Evolutionary conservation across 1,140 invertebrate genomes (phyloP).

Genomic region (Scaptodrosophila lebanonensis): DNA sequence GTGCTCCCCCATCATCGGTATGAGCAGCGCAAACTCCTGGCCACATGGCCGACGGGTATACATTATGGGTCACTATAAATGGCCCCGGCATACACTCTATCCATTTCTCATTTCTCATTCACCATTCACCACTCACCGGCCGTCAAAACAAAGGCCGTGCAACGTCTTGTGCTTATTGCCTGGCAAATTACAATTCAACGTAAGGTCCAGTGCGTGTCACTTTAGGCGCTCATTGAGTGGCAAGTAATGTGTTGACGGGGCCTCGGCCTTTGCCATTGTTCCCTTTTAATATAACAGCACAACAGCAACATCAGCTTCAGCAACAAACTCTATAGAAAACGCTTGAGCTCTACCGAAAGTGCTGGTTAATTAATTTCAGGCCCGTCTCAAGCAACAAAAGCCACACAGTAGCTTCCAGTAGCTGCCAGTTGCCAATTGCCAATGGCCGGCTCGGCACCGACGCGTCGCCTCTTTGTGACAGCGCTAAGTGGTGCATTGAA

Average conservation of each 20-base stretch:
- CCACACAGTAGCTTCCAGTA: slow-evolving; percentile 3
- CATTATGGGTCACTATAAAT: slow-evolving; percentile 64
- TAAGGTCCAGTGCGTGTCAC: slow-evolving; percentile 22
- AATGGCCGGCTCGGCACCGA: slow-evolving; percentile 11
- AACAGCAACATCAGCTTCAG: slow-evolving; percentile 7
- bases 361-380: slow-evolving; percentile 72
- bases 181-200: not conserved
- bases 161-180: slow-evolving; percentile 24
- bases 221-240: slow-evolving; percentile 73
- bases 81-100: no score
- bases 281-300: slow-evolving; percentile 54
- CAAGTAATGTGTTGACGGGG: slow-evolving; percentile 66
- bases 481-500: slow-evolving; percentile 55
- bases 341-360: slow-evolving; percentile 22
- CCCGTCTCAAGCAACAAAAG: slow-evolving; percentile 54
- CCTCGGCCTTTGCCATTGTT: slow-evolving; percentile 55
- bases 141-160: not conserved
- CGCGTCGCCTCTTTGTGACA: not conserved
- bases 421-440: no score
- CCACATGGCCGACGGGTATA: slow-evolving; percentile 62
- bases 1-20: slow-evolving; percentile 44
- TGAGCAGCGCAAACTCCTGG: slow-evolving; percentile 71
- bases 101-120: no score
- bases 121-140: no score
- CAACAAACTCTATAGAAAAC: not conserved